Percentiles rank a stretch among this genome's conserved stretches.
phyloP scores from a whole-genome alignment of 2,888 invertebrate genomes.

The Drosophila macrospina region DNA sequence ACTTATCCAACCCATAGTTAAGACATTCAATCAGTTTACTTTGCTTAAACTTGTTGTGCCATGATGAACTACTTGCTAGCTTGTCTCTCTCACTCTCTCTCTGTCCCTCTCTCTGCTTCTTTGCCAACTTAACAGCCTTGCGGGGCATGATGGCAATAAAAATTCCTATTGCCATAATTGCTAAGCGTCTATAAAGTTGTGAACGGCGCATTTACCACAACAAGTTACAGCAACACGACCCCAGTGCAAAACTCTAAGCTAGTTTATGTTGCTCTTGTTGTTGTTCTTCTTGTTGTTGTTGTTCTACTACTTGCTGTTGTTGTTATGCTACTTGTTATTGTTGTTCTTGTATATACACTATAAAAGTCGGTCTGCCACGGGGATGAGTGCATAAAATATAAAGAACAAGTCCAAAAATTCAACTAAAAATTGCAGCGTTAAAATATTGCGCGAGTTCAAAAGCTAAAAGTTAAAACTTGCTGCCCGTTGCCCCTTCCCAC shows the following conservation, averaged over 20 bases:
- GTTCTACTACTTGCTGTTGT: constrained; percentile 8
- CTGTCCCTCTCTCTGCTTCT: not conserved
- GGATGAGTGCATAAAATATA: constrained; percentile 25
- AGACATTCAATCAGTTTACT: constrained; percentile 15
- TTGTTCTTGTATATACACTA: constrained; percentile 25
- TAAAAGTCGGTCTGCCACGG: constrained; percentile 58
- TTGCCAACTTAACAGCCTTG: constrained; percentile 13
- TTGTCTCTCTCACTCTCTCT: not conserved
- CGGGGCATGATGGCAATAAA: constrained; percentile 34
- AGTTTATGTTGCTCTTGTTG: constrained; percentile 10
- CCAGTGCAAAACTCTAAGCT: constrained; percentile 36
- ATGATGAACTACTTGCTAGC: constrained; percentile 10
- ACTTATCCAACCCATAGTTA: not conserved
- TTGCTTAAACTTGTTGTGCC: not conserved
- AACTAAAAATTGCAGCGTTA: constrained; percentile 72
- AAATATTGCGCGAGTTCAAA: constrained; percentile 67
- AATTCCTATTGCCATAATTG: constrained; percentile 73
- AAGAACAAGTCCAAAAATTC: constrained; percentile 54
- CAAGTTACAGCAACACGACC: constrained; percentile 63
- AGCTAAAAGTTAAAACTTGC: constrained; percentile 54
- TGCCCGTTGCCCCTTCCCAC: constrained; percentile 12
- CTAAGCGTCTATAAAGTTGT: constrained; percentile 71
- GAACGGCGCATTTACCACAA: constrained; percentile 51
- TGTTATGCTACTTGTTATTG: constrained; percentile 1
- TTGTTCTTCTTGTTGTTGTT: constrained; percentile 1